Base-by-base conservation (phyloP, 1,140 invertebrate species). In the Lerema accius region DNA sequence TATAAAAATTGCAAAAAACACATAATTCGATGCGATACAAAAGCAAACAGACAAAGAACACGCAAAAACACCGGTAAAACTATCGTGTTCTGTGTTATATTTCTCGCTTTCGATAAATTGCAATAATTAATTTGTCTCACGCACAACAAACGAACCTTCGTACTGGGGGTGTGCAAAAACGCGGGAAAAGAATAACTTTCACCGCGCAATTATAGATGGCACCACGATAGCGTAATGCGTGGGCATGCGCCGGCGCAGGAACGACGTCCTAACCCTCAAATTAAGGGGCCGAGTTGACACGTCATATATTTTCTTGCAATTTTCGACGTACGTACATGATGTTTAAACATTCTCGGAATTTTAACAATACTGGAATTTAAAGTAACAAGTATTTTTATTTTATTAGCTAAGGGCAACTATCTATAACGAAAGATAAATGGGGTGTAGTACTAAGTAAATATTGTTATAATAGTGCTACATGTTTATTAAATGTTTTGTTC, bases 171-270 rank as follows among this genome's bases (percentile, higher is more conserved):
- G 61, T 53, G 62, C 59, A 67, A 71, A 71, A 68, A 71, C 65
- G 50, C 55, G 62, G 59, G 65, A 65, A 66, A 68, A 62, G 48
- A 60, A 35, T 23, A 58, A 65, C 65, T 71, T 65, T 71, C 62
- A 53, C 69, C 60, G 51, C n/a, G 35, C 59, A 65, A 71, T 68
- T 68, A 71, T 65, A 68, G 65, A 67, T 71, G 32, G 68, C 51
- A 39, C 39, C 39, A 45, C 13, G 53, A 58, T 58, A 58, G 17
- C 14, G 40, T 58, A 45, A 58, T 58, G 53, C 40, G 39, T 28
- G 42, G 15, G 53, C 53, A 45, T 35, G 53, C 14, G 53, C 14
- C 42, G 5, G 14, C 5, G 19, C 40, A 11, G 35, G 40, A 11
- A 35, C 13, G 13, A 16, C 15, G 53, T 10, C 42, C 53, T 45